These are phyloP conservation scores for Oryzias dopingdopingensis DNA, from an alignment of 2,797 vertebrate genomes.

Conservation along the genomic window DNA sequence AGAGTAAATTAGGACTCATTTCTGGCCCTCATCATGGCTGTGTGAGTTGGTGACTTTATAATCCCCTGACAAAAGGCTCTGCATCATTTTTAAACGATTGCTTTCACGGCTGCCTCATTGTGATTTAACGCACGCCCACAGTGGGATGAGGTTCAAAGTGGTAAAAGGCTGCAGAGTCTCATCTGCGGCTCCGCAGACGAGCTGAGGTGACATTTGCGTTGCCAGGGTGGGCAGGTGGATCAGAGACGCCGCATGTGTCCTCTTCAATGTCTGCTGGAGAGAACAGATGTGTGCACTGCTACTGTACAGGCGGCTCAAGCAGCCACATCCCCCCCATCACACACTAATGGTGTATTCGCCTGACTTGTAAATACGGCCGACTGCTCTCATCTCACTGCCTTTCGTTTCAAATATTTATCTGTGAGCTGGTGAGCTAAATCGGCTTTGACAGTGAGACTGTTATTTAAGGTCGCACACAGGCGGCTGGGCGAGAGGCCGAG, in stretches of 20 bases:
- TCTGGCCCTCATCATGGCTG: slow-evolving; percentile 54
- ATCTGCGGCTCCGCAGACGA: slow-evolving; percentile 42
- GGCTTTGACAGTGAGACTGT: slow-evolving; percentile 80
- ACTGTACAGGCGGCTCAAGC: slow-evolving; percentile 63
- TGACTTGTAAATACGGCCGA: slow-evolving; percentile 75
- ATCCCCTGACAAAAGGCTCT: slow-evolving; percentile 65
- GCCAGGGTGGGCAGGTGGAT: slow-evolving; percentile 64
- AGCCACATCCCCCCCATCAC: slow-evolving; percentile 37
- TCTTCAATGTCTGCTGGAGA: slow-evolving; percentile 47
- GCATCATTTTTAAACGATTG: slow-evolving; percentile 72
- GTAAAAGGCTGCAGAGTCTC: slow-evolving; percentile 50
- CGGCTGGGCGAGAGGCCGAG: slow-evolving; percentile 44
- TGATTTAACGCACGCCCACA: slow-evolving; percentile 74
- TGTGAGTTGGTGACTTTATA: slow-evolving; percentile 68
- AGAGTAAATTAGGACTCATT: slow-evolving; percentile 66
- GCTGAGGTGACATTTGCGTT: slow-evolving; percentile 67
- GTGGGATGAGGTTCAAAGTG: slow-evolving; percentile 70
- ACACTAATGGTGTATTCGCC: slow-evolving; percentile 64
- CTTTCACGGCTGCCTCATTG: slow-evolving; percentile 70
- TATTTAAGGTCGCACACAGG: slow-evolving; percentile 82
- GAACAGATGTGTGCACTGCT: slow-evolving; percentile 54
- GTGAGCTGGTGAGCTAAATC: slow-evolving; percentile 73
- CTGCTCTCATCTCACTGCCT: slow-evolving; percentile 77
- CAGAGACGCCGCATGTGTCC: slow-evolving; percentile 50
- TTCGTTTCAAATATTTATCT: slow-evolving; percentile 83